Conservation (phyloP, 2,888 invertebrate species). For the Physocephala rufipes region DNA sequence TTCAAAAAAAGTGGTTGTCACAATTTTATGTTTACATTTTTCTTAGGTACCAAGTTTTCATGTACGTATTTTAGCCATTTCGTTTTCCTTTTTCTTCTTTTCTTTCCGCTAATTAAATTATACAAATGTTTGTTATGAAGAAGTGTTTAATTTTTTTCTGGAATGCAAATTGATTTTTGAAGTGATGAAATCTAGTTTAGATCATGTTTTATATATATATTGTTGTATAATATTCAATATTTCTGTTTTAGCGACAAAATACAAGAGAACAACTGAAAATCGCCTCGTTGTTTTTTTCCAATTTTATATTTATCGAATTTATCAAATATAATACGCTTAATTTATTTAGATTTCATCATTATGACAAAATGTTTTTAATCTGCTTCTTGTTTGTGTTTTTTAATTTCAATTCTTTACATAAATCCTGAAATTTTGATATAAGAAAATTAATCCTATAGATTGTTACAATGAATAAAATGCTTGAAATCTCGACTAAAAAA, state of each 20-base stretch:
- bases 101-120: background rate
- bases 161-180: too few species aligned
- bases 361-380: background rate
- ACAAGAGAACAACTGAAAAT: too few species aligned
- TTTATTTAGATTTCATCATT: slow-evolving; percentile 13
- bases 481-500: slow-evolving; percentile 37
- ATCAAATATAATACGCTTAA: background rate
- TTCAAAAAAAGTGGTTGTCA: slow-evolving; percentile 30
- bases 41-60: slow-evolving; percentile 29
- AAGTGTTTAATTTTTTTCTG: too few species aligned
- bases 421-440: slow-evolving; percentile 37
- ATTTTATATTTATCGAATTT: too few species aligned
- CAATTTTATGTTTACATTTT: slow-evolving; percentile 32
- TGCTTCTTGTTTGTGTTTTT: slow-evolving; percentile 24
- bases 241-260: too few species aligned
- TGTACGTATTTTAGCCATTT: slow-evolving; percentile 31
- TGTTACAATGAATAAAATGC: slow-evolving; percentile 39
- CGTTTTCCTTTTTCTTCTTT: slow-evolving; percentile 12
- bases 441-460: slow-evolving; percentile 40
- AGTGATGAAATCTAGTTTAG: too few species aligned
- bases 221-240: too few species aligned
- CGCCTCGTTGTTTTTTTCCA: too few species aligned
- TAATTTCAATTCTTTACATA: slow-evolving; percentile 35
- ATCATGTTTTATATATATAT: too few species aligned
- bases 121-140: too few species aligned